phyloP scores from a whole-genome alignment of 2,113 vertebrate genomes.

The Pandion haliaetus region DNA sequence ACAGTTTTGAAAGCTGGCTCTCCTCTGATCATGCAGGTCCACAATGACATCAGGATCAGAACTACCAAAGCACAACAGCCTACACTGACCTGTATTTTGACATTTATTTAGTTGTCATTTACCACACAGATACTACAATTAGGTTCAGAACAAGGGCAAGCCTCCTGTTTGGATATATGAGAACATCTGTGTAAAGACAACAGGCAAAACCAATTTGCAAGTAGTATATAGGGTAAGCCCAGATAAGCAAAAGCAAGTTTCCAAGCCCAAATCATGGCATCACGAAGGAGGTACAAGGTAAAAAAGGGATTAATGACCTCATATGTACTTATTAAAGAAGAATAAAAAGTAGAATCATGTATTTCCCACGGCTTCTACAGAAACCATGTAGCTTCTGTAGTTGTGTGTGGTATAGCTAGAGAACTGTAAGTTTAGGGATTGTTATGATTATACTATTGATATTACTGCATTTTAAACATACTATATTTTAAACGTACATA shows the following conservation, averaged over 20 bases:
- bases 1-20: neutral
- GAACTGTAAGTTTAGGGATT: neutral
- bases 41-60: neutral
- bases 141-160: neutral
- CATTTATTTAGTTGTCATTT: neutral
- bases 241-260: neutral
- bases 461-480: neutral
- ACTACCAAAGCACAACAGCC: neutral
- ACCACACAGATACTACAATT: neutral
- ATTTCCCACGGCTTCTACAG: neutral
- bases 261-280: neutral
- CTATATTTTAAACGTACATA: neutral
- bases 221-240: neutral
- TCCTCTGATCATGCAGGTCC: neutral
- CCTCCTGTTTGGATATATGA: neutral
- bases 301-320: neutral
- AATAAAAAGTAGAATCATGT: neutral
- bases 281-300: neutral
- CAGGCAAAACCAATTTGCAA: neutral
- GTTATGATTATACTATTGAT: neutral
- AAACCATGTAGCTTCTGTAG: neutral
- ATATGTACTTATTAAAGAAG: neutral
- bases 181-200: neutral
- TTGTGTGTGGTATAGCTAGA: neutral
- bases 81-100: neutral